A percentile compares a stretch with the other conserved stretches of the same genome.
These are phyloP conservation scores for Aleiodes leptofemur DNA, from an alignment of 2,888 invertebrate genomes.

Conservation along the genomic window DNA sequence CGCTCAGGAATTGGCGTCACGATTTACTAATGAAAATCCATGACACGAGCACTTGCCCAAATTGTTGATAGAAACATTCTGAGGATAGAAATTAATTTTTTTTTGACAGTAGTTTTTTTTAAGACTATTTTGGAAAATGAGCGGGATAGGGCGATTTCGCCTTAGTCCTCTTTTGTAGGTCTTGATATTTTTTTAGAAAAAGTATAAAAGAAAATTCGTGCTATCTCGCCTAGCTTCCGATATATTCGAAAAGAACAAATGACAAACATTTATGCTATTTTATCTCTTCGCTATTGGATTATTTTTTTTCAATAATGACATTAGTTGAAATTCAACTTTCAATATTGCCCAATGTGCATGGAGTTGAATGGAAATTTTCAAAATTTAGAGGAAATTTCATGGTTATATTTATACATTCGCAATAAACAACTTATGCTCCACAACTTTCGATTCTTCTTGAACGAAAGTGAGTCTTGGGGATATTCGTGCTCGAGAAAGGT, in stretches of 20 bases:
- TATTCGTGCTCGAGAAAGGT: slow-evolving; percentile 70
- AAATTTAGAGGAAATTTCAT: background rate
- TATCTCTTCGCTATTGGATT: too few relatives aligned
- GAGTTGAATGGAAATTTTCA: background rate
- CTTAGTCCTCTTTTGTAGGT: too few relatives aligned
- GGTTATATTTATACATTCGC: slow-evolving; percentile 4
- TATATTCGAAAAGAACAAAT: too few relatives aligned
- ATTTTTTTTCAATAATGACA: too few relatives aligned
- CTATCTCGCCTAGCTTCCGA: too few relatives aligned
- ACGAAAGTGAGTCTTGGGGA: slow-evolving; percentile 73
- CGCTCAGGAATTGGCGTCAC: background rate
- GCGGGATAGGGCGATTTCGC: too few relatives aligned
- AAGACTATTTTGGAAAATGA: too few relatives aligned
- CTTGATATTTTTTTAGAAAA: too few relatives aligned
- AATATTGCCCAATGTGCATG: background rate
- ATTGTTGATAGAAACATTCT: background rate
- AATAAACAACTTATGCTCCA: slow-evolving; percentile 33
- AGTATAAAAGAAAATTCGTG: too few relatives aligned
- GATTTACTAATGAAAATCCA: slow-evolving; percentile 7
- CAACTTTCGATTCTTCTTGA: slow-evolving; percentile 71
- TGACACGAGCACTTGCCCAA: slow-evolving; percentile 10
- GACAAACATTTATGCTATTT: too few relatives aligned
- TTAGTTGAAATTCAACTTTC: slow-evolving; percentile 16
- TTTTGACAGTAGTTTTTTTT: too few relatives aligned
- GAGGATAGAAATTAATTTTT: too few relatives aligned